phyloP scores from a whole-genome alignment of 2,113 vertebrate species.

The Peucedramus taeniatus region DNA sequence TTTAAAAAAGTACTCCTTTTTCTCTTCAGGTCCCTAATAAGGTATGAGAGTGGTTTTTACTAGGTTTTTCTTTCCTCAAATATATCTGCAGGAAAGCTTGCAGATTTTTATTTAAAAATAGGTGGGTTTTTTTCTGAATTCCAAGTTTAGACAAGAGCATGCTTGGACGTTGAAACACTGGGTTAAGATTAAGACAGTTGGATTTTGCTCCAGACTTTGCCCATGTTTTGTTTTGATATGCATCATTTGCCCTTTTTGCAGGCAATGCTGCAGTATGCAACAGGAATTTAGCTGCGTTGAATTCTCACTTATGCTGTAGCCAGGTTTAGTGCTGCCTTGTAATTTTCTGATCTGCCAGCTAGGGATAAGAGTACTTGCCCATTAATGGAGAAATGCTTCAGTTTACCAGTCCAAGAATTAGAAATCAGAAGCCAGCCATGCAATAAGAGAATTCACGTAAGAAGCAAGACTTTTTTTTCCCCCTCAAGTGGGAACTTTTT shows the following conservation, averaged over 20 bases:
- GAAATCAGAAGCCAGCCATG: neutral
- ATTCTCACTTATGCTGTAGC: neutral
- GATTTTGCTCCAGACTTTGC: neutral
- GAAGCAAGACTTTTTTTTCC: neutral
- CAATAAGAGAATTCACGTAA: neutral
- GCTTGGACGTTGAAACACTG: neutral
- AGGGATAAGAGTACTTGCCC: neutral
- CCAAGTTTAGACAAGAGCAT: neutral
- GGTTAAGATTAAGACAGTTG: neutral
- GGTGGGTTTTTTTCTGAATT: neutral
- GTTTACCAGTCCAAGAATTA: constrained; percentile 20
- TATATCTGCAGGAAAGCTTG: neutral
- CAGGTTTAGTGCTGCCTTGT: constrained; percentile 14
- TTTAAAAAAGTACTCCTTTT: neutral
- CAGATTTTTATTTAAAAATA: constrained; percentile 19
- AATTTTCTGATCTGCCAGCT: constrained; percentile 4
- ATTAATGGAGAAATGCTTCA: neutral
- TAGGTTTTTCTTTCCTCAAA: neutral
- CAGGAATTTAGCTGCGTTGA: neutral
- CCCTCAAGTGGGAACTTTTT: neutral
- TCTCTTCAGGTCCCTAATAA: neutral
- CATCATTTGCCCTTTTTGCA: neutral
- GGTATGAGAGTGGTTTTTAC: neutral
- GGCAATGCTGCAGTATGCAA: neutral
- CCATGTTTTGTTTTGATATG: neutral